Percentiles rank a stretch among this genome's conserved stretches.
Evolutionary conservation across 2,797 vertebrate genomes (phyloP).

Genomic region (Bradypodion pumilum): DNA sequence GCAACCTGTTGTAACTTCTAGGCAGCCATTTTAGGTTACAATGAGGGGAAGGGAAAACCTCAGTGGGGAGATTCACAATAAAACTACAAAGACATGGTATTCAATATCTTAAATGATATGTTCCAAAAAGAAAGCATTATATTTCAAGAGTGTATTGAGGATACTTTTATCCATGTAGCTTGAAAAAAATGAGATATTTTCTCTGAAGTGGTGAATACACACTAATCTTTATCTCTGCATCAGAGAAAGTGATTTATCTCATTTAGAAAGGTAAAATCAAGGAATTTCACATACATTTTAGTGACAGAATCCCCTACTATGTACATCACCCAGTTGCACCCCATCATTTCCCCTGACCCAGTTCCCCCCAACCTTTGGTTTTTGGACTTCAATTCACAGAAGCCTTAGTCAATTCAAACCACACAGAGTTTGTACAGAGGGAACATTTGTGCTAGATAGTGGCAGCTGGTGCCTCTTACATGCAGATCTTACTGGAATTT

Average conservation of each 20-base stretch:
- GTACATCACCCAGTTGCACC: too few species aligned
- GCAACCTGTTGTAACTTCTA: background rate
- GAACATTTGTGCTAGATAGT: too few species aligned
- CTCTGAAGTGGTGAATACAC: background rate
- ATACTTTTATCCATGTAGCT: background rate
- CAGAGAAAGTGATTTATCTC: background rate
- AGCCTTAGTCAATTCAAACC: too few species aligned
- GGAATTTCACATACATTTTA: background rate
- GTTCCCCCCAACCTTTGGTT: too few species aligned
- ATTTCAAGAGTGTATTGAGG: background rate
- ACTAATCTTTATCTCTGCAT: background rate
- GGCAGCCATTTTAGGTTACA: background rate
- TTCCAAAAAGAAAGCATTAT: background rate
- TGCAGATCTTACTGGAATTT: too few species aligned
- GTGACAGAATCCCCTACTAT: background rate
- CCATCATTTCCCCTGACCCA: too few species aligned
- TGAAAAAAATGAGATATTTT: background rate
- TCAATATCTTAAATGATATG: background rate
- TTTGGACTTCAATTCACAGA: too few species aligned
- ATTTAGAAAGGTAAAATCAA: background rate
- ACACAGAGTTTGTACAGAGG: background rate
- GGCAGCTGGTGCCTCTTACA: too few species aligned
- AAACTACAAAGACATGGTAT: background rate
- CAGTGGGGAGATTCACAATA: background rate
- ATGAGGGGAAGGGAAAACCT: background rate